Conservation (phyloP, 2,888 invertebrate genomes). For the Carabus problematicus region DNA sequence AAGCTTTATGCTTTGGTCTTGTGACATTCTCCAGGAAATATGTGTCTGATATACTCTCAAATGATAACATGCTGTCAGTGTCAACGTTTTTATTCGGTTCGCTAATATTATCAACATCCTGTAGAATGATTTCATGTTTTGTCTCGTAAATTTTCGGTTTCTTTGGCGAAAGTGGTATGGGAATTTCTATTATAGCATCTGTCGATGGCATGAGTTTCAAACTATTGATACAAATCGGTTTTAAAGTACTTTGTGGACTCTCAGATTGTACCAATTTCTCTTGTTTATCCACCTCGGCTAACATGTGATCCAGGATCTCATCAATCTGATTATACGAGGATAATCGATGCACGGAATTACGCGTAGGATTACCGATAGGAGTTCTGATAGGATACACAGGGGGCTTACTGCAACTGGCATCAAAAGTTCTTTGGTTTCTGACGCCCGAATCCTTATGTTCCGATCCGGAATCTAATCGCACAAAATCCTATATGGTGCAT, state of each 20-base stretch:
- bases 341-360: conserved; percentile 44
- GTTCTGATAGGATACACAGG: neutral
- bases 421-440: conserved; percentile 34
- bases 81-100: conserved; percentile 34
- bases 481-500: conserved; percentile 15
- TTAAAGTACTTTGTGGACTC: conserved; percentile 40
- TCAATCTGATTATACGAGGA: conserved; percentile 58
- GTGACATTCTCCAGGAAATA: conserved; percentile 23
- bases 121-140: conserved; percentile 52
- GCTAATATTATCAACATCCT: conserved; percentile 26
- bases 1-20: conserved; percentile 30
- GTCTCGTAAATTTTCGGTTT: conserved; percentile 54
- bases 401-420: conserved; percentile 36
- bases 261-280: conserved; percentile 55
- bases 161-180: conserved; percentile 45
- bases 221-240: conserved; percentile 53
- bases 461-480: conserved; percentile 37
- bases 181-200: conserved; percentile 58
- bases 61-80: conserved; percentile 33
- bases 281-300: conserved; percentile 58
- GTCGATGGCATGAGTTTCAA: conserved; percentile 56
- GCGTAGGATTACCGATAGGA: conserved; percentile 2
- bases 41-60: conserved; percentile 31
- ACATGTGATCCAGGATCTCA: conserved; percentile 58
- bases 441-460: conserved; percentile 20